Conservation (phyloP, 2,113 vertebrate species). For the Odontesthes bonariensis region DNA sequence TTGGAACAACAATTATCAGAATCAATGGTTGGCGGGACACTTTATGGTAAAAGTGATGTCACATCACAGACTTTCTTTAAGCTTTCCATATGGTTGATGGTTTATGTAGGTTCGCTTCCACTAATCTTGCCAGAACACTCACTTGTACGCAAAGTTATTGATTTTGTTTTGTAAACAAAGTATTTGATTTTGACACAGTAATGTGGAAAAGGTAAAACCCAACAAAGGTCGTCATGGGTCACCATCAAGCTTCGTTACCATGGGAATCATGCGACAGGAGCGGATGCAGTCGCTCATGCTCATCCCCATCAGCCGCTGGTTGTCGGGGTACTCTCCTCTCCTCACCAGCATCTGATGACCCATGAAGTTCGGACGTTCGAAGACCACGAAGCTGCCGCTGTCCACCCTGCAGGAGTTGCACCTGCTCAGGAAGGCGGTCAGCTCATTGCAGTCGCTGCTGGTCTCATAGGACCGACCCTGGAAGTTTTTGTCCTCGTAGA, state of each 20-base stretch:
- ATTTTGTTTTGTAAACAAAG: too few species aligned
- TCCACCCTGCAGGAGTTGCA: slow-evolving; percentile 77
- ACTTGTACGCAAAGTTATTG: too few species aligned
- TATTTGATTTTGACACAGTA: too few species aligned
- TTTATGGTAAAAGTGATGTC: too few species aligned
- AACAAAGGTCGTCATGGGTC: neutral
- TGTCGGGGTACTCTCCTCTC: slow-evolving; percentile 81
- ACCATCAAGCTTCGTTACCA: slow-evolving; percentile 40
- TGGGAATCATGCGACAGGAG: slow-evolving; percentile 82
- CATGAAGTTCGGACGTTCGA: slow-evolving; percentile 61
- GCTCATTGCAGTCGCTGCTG: slow-evolving; percentile 74
- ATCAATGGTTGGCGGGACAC: too few species aligned
- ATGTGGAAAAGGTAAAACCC: too few species aligned
- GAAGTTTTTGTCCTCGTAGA: slow-evolving; percentile 83
- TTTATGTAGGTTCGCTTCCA: too few species aligned
- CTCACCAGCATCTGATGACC: slow-evolving; percentile 75
- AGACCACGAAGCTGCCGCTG: slow-evolving; percentile 78
- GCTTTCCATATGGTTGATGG: too few species aligned
- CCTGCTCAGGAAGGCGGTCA: slow-evolving; percentile 71
- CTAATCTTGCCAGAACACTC: too few species aligned
- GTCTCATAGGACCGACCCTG: slow-evolving; percentile 79
- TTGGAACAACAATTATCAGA: too few species aligned
- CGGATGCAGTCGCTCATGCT: slow-evolving; percentile 77
- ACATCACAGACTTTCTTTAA: too few species aligned
- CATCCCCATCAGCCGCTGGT: slow-evolving; percentile 76